Evolutionary conservation across 2,888 invertebrate species (phyloP).

Genomic region (Athripsodes cinereus): DNA sequence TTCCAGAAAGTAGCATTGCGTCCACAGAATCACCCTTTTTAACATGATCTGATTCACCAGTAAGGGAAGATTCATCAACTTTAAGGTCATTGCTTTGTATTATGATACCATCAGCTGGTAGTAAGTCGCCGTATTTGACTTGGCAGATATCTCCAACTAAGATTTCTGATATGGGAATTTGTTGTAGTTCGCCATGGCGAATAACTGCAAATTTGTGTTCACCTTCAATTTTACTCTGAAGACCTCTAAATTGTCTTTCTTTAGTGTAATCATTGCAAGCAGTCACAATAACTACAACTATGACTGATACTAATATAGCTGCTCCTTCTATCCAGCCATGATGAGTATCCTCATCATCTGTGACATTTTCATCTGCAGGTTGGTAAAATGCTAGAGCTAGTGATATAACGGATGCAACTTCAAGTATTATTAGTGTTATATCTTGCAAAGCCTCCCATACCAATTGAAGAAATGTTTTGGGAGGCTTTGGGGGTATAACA

Average conservation of each 20-base stretch:
- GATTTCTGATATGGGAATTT: slow-evolving; percentile 25
- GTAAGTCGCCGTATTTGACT: slow-evolving; percentile 53
- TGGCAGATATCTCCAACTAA: slow-evolving; percentile 57
- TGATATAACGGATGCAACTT: slow-evolving; percentile 56
- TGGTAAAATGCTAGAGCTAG: slow-evolving; percentile 45
- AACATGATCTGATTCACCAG: slow-evolving; percentile 64
- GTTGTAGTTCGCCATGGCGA: slow-evolving; percentile 51
- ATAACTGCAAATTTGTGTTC: slow-evolving; percentile 59
- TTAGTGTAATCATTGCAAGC: slow-evolving; percentile 64
- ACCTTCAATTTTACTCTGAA: slow-evolving; percentile 56
- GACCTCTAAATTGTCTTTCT: slow-evolving; percentile 59
- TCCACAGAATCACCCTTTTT: slow-evolving; percentile 54
- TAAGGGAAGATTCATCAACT: slow-evolving; percentile 61
- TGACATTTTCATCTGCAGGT: slow-evolving; percentile 31
- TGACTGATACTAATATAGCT: slow-evolving; percentile 58
- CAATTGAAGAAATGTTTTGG: slow-evolving; percentile 54
- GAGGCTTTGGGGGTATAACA: slow-evolving; percentile 56
- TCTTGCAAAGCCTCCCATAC: slow-evolving; percentile 62
- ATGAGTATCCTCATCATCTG: slow-evolving; percentile 38
- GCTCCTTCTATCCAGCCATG: slow-evolving; percentile 62
- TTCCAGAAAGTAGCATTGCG: slow-evolving; percentile 51
- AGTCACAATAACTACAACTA: slow-evolving; percentile 59
- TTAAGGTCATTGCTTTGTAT: slow-evolving; percentile 61
- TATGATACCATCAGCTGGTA: slow-evolving; percentile 60
- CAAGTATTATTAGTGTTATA: slow-evolving; percentile 56